Evolutionary conservation across 2,113 vertebrate species (phyloP), one percentile per base, ranked within the genome.

Genomic region (Anseranas semipalmata): DNA sequence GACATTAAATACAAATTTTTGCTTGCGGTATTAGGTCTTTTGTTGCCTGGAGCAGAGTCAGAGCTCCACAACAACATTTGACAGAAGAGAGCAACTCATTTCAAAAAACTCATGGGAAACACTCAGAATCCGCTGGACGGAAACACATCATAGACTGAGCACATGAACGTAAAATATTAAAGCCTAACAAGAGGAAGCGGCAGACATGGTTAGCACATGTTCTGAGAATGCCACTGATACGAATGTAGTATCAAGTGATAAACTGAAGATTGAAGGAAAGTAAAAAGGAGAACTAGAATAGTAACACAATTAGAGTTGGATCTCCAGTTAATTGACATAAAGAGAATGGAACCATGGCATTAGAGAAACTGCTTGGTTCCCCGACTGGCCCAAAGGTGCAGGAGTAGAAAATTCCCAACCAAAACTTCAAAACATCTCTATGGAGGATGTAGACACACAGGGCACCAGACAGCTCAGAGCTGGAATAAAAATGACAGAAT

Each of bases 361-460:
- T 41, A 35, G 6, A 78, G 21, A 71, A 91, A 33, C 5, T 21
- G 12, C 50, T 58, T 70, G 9, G 35, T 65, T 21, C n/a, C 28
- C 52, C 59, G 21, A 59, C 21, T 37, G 8, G 7, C 20, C 25
- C 25, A 46, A 53, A 92, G 24, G 17, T 35, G 13, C 2, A 5
- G 9, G 21, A 85, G 35, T 12, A 90, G 45, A 87, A 87, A 85
- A n/a, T 6, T 76, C 25, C 1, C 48, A 78, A 77, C 90, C 91
- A 91, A 90, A 62, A 89, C 93, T 90, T 95, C 93, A 95, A 77
- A 97, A 66, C 88, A 97, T 87, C 87, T 97, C 90, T 91, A 98
- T 92, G 95, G 62, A 98, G 95, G 87, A 95, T 98, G 56, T 94
- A 98, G 98, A 97, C 98, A 91, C 95, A 96, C 32, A 62, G 98